Base-by-base conservation (phyloP, 2,888 invertebrate species). In the Neocrepidodera transversa region DNA sequence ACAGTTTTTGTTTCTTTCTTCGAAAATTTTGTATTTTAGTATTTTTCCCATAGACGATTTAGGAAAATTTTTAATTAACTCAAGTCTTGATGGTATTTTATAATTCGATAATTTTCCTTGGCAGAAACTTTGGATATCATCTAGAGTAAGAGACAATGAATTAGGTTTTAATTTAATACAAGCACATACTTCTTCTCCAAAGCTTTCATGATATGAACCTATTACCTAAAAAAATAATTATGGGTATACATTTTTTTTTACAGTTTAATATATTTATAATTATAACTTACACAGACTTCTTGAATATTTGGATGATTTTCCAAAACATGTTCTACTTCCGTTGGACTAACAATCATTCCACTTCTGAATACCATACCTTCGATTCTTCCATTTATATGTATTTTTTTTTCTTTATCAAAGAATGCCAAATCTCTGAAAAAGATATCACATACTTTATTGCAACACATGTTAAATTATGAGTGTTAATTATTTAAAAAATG, bases 271-370 rank as follows among this genome's bases (percentile, higher is more conserved):
- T n/a, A n/a, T n/a, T n/a, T n/a, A n/a, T n/a, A n/a, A n/a, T n/a
- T n/a, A n/a, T n/a, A n/a, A 54, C 68, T 75, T 77, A 90, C 90
- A 75, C 91, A 88, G 38, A 85, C 87, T 71, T 93, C 91, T n/a
- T 85, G 72, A 36, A 93, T 82, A 68, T 84, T 83, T 0, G 90
- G 89, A 79, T 93, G 91, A 0, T 85, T 85, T 71, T 87, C 86
- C n/a, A 92, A 76, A 45, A 88, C 80, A 62, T 90, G 86, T 76
- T 93, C 93, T 14, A 94, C 85, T 81, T 93, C 93, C 82, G 86
- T 87, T 0, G 93, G 93, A 63, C 88, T 92, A 54, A 93, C 87
- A 73, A 93, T 93, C 78, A 92, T 92, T 20, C 93, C 93, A 0
- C 92, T 92, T 59, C 91, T 79, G 35, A 91, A 89, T 26, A 93